phyloP scores from a whole-genome alignment of 1,140 invertebrate genomes.

The Caenorhabditis tropicalis region DNA sequence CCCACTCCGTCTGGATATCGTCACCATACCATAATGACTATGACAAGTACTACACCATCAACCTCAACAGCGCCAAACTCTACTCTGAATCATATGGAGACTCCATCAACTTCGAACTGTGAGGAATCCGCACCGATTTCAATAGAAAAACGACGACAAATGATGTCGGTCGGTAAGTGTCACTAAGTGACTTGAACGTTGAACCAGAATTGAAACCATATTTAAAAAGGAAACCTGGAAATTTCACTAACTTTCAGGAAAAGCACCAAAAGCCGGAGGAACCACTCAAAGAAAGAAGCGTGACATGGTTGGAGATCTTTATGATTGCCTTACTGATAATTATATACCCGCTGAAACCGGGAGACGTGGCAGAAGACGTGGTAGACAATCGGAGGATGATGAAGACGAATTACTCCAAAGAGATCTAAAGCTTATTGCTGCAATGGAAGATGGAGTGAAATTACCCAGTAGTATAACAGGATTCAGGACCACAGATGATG shows the following conservation, averaged over 20 bases:
- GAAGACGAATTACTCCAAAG: conserved; percentile 49
- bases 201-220: too few relatives aligned
- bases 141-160: conserved; percentile 52
- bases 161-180: conserved; percentile 52
- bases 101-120: not conserved
- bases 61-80: not conserved
- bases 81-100: not conserved
- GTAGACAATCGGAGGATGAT: conserved; percentile 20
- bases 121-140: not conserved
- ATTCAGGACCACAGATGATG: not conserved
- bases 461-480: conserved; percentile 10
- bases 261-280: conserved; percentile 60
- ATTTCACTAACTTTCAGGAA: conserved; percentile 61
- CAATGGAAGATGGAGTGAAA: conserved; percentile 58
- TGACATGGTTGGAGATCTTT: conserved; percentile 65
- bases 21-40: not conserved
- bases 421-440: conserved; percentile 52
- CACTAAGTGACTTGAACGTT: not conserved
- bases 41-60: not conserved
- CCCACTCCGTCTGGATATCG: not conserved
- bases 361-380: conserved; percentile 50
- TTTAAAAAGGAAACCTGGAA: not conserved
- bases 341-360: conserved; percentile 63
- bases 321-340: conserved; percentile 67
- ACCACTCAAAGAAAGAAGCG: conserved; percentile 54